Conservation (phyloP, 2,888 invertebrate genomes). For the Trichogramma evanescens region DNA sequence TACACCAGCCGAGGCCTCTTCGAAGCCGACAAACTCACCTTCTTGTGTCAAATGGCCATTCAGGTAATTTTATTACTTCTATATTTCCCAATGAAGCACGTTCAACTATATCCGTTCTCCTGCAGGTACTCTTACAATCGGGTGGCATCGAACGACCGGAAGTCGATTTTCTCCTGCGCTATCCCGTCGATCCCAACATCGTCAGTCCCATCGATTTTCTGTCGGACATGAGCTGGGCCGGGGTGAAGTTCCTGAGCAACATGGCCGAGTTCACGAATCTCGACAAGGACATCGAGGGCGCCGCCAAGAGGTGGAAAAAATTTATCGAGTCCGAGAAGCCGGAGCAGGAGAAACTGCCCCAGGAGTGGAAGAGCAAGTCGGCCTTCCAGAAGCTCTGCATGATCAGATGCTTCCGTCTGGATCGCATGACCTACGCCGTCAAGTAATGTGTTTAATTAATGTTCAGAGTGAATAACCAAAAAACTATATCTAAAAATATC, state of each 20-base stretch:
- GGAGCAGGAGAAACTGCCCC: constrained; percentile 88
- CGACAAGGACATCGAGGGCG: constrained; percentile 86
- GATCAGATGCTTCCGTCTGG: constrained; percentile 83
- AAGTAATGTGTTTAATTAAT: constrained; percentile 46
- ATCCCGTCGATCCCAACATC: constrained; percentile 69
- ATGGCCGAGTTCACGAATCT: constrained; percentile 76
- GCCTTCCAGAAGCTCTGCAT: constrained; percentile 83
- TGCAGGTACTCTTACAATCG: constrained; percentile 55
- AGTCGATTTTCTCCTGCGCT: constrained; percentile 80
- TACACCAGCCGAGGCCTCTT: constrained; percentile 88
- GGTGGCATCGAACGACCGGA: constrained; percentile 68
- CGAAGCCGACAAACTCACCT: constrained; percentile 85
- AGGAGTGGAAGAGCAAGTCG: constrained; percentile 90
- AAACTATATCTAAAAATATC: constrained; percentile 5
- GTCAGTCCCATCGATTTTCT: constrained; percentile 78
- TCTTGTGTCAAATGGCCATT: constrained; percentile 77
- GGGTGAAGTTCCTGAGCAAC: constrained; percentile 67
- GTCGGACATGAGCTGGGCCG: constrained; percentile 72
- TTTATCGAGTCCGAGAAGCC: constrained; percentile 88
- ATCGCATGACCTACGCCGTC: constrained; percentile 91
- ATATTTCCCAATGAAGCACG: not conserved
- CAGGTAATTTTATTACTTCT: constrained; percentile 52
- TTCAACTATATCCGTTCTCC: not conserved
- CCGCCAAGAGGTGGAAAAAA: constrained; percentile 86
- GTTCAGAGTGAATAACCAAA: not conserved